Evolutionary conservation across 2,888 invertebrate genomes (phyloP).

Genomic region (Syrphus vitripennis): DNA sequence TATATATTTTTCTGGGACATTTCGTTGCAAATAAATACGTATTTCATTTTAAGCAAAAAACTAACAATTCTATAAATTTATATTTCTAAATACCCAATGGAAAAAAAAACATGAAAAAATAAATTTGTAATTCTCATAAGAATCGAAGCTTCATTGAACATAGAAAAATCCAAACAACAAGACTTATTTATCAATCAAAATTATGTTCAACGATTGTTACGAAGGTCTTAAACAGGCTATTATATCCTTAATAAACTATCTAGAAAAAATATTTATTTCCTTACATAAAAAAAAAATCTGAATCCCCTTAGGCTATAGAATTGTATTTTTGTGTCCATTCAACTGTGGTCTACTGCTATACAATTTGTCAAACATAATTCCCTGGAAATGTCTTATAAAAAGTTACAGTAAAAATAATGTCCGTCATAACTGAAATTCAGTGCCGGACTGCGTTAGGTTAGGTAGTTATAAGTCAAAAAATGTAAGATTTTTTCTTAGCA

Average conservation of each 20-base stretch:
- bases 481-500: background rate
- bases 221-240: background rate
- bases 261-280: background rate
- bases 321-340: background rate
- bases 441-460: too few relatives aligned
- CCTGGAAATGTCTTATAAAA: slow-evolving; percentile 30
- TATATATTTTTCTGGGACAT: too few relatives aligned
- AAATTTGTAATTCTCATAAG: too few relatives aligned
- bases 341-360: background rate
- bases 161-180: background rate
- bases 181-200: background rate
- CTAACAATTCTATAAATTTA: too few relatives aligned
- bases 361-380: slow-evolving; percentile 58
- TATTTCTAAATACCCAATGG: too few relatives aligned
- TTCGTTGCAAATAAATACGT: too few relatives aligned
- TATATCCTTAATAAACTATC: background rate
- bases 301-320: background rate
- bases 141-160: background rate
- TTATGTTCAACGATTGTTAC: background rate
- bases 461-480: background rate
- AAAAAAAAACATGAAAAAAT: too few relatives aligned
- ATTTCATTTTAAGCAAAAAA: too few relatives aligned
- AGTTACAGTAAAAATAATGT: slow-evolving; percentile 45
- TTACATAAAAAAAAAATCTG: background rate
- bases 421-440: background rate